These are phyloP conservation scores for Alligator sinensis DNA, from an alignment of 2,113 vertebrate species.

Conservation along the genomic window DNA sequence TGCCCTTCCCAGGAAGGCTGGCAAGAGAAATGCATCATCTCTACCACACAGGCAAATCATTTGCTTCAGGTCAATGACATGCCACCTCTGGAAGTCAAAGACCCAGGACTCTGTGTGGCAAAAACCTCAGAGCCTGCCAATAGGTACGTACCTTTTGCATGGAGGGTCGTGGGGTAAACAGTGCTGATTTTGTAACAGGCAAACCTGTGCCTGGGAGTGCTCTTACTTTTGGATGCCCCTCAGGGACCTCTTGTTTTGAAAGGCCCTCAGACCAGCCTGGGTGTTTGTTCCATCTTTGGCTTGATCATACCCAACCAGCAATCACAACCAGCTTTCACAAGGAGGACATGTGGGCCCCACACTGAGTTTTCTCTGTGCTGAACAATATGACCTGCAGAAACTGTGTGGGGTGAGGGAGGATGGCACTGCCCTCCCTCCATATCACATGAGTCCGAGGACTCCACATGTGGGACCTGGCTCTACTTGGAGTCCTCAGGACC, in stretches of 20 bases:
- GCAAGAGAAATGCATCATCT: neutral
- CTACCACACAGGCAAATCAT: neutral
- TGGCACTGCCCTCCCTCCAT: too few relatives aligned
- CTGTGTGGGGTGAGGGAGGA: too few relatives aligned
- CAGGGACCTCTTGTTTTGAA: neutral
- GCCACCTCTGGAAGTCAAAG: neutral
- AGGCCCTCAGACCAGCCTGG: neutral
- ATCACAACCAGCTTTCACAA: too few relatives aligned
- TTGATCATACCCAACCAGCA: neutral
- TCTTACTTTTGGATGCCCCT: neutral
- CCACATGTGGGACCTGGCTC: too few relatives aligned
- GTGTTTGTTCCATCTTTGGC: neutral
- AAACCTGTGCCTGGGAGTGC: neutral
- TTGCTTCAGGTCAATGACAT: neutral
- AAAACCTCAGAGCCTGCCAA: neutral
- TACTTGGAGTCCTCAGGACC: too few relatives aligned
- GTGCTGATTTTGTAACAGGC: neutral
- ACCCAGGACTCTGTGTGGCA: neutral
- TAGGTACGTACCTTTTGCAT: neutral
- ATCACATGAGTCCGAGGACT: too few relatives aligned
- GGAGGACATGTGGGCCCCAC: too few relatives aligned
- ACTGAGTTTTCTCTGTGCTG: too few relatives aligned
- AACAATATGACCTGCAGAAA: too few relatives aligned
- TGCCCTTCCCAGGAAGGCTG: neutral
- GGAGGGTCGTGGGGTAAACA: neutral